Percentiles rank a stretch among this genome's conserved stretches.
These are phyloP conservation scores for Sarcophaga rosellei DNA, from an alignment of 2,888 invertebrate genomes.

Conservation along the genomic window DNA sequence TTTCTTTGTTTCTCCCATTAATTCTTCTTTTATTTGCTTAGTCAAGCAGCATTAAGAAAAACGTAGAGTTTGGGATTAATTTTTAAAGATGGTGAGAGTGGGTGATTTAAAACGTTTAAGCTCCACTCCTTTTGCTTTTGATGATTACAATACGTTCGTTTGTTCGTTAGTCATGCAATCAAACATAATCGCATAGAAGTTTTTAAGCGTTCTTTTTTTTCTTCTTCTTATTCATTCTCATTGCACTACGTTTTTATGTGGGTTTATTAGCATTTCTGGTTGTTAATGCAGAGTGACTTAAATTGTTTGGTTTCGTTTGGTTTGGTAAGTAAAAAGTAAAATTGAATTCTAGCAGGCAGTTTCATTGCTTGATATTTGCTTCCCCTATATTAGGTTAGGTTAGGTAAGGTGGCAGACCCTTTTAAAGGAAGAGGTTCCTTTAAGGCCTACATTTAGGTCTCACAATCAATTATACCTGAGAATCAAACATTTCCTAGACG, in stretches of 20 bases:
- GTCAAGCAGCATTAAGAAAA: constrained; percentile 19
- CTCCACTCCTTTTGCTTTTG: constrained; percentile 50
- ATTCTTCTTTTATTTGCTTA: constrained; percentile 17
- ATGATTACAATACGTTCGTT: constrained; percentile 27
- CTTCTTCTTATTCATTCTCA: background rate
- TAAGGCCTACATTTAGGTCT: too few species aligned
- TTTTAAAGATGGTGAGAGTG: constrained; percentile 52
- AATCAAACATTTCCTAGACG: too few species aligned
- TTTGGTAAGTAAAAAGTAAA: background rate
- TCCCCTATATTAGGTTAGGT: too few species aligned
- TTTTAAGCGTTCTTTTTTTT: constrained; percentile 26
- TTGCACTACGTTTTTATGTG: constrained; percentile 46
- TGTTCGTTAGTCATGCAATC: constrained; percentile 15
- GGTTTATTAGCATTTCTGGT: constrained; percentile 43
- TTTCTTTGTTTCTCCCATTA: constrained; percentile 4
- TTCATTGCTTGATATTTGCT: too few species aligned
- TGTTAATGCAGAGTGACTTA: constrained; percentile 40
- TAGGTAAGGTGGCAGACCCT: too few species aligned
- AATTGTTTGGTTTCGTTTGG: constrained; percentile 20
- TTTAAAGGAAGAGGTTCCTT: too few species aligned
- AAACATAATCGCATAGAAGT: constrained; percentile 1
- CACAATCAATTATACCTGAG: too few species aligned
- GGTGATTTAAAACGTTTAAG: constrained; percentile 62
- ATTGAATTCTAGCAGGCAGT: too few species aligned
- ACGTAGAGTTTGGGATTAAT: background rate